Base-by-base conservation (phyloP, 2,113 vertebrate species). In the Rhagologus leucostigma region DNA sequence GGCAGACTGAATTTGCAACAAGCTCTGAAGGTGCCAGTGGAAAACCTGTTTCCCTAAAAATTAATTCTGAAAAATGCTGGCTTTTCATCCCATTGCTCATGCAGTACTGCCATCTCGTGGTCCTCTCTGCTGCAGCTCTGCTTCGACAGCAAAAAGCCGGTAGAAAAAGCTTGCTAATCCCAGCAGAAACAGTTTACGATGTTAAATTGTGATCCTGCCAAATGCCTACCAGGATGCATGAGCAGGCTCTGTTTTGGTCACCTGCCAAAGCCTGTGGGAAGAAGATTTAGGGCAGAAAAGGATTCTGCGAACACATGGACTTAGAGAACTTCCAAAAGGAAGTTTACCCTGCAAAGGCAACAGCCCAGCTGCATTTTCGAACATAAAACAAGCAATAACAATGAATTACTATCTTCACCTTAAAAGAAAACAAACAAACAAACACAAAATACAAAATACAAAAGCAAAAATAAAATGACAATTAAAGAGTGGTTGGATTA, bases 51-150 rank as follows among this genome's bases (percentile, higher is more conserved):
- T 77, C n/a, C 44, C 17, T 4, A 49, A 6, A 70, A 90, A 57
- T n/a, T 1, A 26, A 44, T 39, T 37, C 23, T 35, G 5, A 5
- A 5, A 42, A 18, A 47, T 16, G 14, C 2, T 14, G n/a, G 1
- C 0, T 6, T 70, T 63, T 33, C 5, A 3, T 18, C 20, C 35
- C 6, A 73, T 83, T 75, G 77, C 73, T 95, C 97, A 16, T 70
- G 87, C 77, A 24, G 78, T 47, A 97, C 80, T 98, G 97, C 96
- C 98, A 98, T 96, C 98, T 97, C 93, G 68, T 91, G 98, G 94
- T 64, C 4, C 37, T 50, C 24, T 16, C 41, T 68, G 44, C n/a
- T 22, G 10, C 27, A 18, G 17, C 62, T 53, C 47, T 53, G 29
- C 53, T 20, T 22, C 52, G 39, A 16, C 26, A 18, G 74, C 30